Conservation (phyloP, 2,797 vertebrate species). For the Bradypus variegatus region DNA sequence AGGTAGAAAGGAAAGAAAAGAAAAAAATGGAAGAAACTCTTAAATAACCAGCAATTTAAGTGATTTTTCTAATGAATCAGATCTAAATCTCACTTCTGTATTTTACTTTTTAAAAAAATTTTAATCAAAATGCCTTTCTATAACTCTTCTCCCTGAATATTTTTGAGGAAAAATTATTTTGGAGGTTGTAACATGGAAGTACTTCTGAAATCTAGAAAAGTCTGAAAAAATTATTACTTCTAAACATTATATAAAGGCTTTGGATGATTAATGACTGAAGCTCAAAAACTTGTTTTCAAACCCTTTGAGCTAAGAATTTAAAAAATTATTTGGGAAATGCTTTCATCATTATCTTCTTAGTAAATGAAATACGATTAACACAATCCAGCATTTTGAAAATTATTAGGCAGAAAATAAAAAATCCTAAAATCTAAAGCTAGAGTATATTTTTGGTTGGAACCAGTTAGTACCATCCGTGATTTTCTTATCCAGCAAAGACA, state of each 20-base stretch:
- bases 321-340: not conserved
- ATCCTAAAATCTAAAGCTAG: constrained; percentile 20
- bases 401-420: constrained; percentile 3
- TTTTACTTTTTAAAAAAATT: constrained; percentile 4
- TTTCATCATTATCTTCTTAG: not conserved
- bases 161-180: not conserved
- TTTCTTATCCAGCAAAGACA: not conserved
- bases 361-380: constrained; percentile 29
- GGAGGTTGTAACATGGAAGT: not conserved
- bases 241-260: not conserved
- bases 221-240: constrained; percentile 5
- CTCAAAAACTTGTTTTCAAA: constrained; percentile 23
- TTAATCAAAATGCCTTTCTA: not conserved
- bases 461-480: not conserved
- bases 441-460: not conserved
- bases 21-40: not conserved
- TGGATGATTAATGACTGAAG: not conserved
- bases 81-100: not conserved
- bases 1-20: not conserved
- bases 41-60: not conserved
- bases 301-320: not conserved
- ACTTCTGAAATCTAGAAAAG: constrained; percentile 11
- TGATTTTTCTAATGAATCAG: not conserved
- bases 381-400: constrained; percentile 5
- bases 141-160: not conserved